Evolutionary conservation across 2,888 invertebrate genomes (phyloP).

Genomic region (Uloborus plumipes): DNA sequence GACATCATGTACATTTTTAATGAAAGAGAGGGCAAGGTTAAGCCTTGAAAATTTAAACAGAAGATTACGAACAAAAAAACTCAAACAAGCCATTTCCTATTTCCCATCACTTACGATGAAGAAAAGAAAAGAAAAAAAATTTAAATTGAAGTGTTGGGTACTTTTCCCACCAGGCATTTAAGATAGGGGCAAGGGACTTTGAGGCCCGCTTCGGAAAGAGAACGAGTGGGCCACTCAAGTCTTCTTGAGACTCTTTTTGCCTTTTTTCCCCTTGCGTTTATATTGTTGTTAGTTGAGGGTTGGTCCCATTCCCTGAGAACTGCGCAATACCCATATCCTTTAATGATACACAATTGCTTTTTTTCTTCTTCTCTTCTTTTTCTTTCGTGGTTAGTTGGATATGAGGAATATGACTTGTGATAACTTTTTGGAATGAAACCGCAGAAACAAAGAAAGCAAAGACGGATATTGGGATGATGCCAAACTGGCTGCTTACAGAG

Average conservation of each 20-base stretch:
- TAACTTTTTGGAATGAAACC: slow-evolving; percentile 18
- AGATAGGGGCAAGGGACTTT: slow-evolving; percentile 26
- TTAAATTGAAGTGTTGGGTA: slow-evolving; percentile 36
- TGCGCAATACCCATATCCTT: slow-evolving; percentile 1
- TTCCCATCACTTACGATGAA: not conserved
- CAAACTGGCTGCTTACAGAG: too few species aligned
- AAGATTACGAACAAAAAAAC: too few species aligned
- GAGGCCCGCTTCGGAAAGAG: slow-evolving; percentile 24
- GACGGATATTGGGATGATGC: too few species aligned
- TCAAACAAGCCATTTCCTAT: too few species aligned
- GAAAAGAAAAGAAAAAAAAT: slow-evolving; percentile 11
- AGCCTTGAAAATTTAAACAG: too few species aligned
- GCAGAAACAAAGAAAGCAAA: not conserved
- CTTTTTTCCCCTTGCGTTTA: not conserved
- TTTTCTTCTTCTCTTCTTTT: slow-evolving; percentile 13
- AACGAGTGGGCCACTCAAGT: slow-evolving; percentile 32
- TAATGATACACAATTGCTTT: not conserved
- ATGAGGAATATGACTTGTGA: slow-evolving; percentile 21
- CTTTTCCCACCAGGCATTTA: slow-evolving; percentile 56
- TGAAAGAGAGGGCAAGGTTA: too few species aligned
- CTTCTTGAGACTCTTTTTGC: not conserved
- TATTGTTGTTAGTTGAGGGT: slow-evolving; percentile 17
- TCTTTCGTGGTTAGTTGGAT: slow-evolving; percentile 34
- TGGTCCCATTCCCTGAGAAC: not conserved
- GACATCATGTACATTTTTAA: too few species aligned